phyloP scores from a whole-genome alignment of 2,113 vertebrate species.

The Megaceryle maxima region DNA sequence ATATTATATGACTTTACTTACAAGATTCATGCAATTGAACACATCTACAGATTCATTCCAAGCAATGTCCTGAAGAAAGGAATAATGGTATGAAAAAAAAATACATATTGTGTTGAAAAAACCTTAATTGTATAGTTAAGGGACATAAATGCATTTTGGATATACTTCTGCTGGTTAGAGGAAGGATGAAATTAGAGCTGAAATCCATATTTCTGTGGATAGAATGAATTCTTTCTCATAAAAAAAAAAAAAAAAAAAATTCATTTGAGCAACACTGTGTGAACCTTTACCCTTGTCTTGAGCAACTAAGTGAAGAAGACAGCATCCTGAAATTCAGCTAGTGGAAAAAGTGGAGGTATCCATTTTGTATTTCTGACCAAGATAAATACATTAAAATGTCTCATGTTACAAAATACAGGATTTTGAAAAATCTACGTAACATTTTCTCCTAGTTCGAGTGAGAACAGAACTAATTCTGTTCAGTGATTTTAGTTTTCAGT shows the following conservation, averaged over 20 bases:
- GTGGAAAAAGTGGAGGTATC: neutral
- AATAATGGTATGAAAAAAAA: neutral
- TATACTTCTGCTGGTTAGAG: neutral
- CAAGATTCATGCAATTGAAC: neutral
- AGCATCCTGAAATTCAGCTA: neutral
- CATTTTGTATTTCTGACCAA: neutral
- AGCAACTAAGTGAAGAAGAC: neutral
- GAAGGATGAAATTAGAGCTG: neutral
- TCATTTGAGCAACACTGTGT: neutral
- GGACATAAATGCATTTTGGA: neutral
- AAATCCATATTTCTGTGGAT: neutral
- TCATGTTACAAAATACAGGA: fast-evolving
- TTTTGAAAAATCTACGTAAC: neutral
- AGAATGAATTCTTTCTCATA: neutral
- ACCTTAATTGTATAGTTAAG: neutral
- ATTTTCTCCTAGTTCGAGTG: no score
- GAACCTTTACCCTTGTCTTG: neutral
- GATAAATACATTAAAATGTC: neutral
- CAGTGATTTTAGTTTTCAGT: no score
- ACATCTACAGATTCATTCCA: neutral
- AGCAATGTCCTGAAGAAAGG: neutral
- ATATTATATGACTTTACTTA: neutral
- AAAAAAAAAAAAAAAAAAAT: neutral
- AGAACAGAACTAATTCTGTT: no score
- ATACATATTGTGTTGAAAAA: neutral